A percentile compares a stretch with the other conserved stretches of the same genome.
phyloP scores from a whole-genome alignment of 1,140 invertebrate species.

The Achroia grisella region DNA sequence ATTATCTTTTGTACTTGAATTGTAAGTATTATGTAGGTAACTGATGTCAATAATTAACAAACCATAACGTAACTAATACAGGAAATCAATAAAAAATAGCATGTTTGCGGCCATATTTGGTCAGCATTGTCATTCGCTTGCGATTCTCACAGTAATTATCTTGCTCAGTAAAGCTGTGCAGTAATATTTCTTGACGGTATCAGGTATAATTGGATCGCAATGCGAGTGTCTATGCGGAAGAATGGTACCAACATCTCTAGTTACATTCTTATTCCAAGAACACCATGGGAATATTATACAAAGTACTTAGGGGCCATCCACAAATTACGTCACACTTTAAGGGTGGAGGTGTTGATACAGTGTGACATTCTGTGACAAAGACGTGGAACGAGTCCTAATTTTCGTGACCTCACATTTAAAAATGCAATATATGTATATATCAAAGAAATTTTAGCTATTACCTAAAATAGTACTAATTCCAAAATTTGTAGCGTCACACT shows the following conservation, averaged over 20 bases:
- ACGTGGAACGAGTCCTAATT: too few species aligned
- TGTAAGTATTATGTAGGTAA: neutral
- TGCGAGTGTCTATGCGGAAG: slow-evolving; percentile 64
- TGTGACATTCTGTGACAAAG: too few species aligned
- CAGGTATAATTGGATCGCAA: slow-evolving; percentile 66
- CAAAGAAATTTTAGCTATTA: too few species aligned
- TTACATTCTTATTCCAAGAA: slow-evolving; percentile 67
- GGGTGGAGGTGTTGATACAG: too few species aligned
- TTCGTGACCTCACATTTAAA: too few species aligned
- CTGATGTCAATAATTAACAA: neutral
- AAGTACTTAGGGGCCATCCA: too few species aligned
- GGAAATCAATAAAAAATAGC: slow-evolving; percentile 12
- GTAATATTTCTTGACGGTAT: slow-evolving; percentile 59
- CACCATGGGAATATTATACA: slow-evolving; percentile 48
- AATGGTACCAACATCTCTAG: slow-evolving; percentile 49
- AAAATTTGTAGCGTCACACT: too few species aligned
- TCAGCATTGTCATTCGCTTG: slow-evolving; percentile 22
- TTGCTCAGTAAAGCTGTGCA: slow-evolving; percentile 41
- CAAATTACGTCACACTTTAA: too few species aligned
- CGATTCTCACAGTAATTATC: slow-evolving; percentile 60
- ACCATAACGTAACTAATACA: slow-evolving; percentile 3
- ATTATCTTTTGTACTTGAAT: neutral
- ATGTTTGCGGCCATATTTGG: slow-evolving; percentile 11
- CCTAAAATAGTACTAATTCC: too few species aligned
- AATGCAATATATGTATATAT: too few species aligned